A percentile compares a stretch with the other conserved stretches of the same genome.
phyloP scores from a whole-genome alignment of 2,113 vertebrate species.

The Zingel zingel region DNA sequence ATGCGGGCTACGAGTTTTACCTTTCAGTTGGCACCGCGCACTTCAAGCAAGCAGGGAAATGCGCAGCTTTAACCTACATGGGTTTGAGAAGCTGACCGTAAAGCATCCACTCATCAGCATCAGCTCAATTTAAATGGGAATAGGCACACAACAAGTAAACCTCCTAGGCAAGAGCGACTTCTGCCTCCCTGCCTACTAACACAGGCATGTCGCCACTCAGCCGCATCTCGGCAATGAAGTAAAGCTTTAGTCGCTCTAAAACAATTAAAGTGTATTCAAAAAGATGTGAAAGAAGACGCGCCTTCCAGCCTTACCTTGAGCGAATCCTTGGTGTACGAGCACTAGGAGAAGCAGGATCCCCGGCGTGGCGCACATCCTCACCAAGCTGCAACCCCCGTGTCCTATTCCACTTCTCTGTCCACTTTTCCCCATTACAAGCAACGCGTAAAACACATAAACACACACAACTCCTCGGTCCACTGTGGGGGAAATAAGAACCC shows the following conservation, averaged over 20 bases:
- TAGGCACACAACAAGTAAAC: background rate
- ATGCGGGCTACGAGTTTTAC: slow-evolving; percentile 23
- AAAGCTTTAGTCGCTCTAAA: background rate
- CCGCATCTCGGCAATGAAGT: background rate
- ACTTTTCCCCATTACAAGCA: slow-evolving; percentile 87
- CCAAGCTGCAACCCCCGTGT: slow-evolving; percentile 80
- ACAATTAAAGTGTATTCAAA: slow-evolving; percentile 28
- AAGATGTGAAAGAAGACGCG: slow-evolving; percentile 6
- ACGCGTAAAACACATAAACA: slow-evolving; percentile 61
- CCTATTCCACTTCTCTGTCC: slow-evolving; percentile 89
- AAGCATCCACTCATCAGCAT: slow-evolving; percentile 22
- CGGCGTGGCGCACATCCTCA: slow-evolving; percentile 88
- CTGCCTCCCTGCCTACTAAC: background rate
- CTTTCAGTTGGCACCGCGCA: background rate
- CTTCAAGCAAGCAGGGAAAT: background rate
- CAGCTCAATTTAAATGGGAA: slow-evolving; percentile 35
- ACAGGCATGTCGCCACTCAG: slow-evolving; percentile 7
- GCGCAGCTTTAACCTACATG: background rate
- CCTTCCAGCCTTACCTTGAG: slow-evolving; percentile 88
- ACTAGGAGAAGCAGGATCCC: slow-evolving; percentile 88
- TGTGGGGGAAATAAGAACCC: slow-evolving; percentile 25
- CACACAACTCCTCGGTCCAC: slow-evolving; percentile 69
- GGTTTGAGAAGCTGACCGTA: slow-evolving; percentile 24
- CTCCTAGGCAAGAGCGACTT: slow-evolving; percentile 16
- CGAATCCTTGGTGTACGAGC: slow-evolving; percentile 84